These are phyloP conservation scores for Fopius arisanus DNA, from an alignment of 1,140 invertebrate species.

Conservation along the genomic window DNA sequence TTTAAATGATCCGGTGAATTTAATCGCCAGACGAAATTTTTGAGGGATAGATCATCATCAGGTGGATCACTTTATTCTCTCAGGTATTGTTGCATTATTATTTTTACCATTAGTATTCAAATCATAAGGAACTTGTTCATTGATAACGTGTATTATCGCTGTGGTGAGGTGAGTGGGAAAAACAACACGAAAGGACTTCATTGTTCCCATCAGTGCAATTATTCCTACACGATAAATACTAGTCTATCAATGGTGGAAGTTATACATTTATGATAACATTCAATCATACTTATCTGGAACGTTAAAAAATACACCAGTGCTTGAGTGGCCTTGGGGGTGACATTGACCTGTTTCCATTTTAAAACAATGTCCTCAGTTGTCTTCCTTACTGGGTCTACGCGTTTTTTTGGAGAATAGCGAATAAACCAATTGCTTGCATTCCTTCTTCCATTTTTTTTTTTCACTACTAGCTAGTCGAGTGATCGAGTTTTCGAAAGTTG, in stretches of 20 bases:
- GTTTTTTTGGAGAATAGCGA: too few species aligned
- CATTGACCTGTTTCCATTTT: conserved; percentile 57
- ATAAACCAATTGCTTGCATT: too few species aligned
- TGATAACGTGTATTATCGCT: background rate
- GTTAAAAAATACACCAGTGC: conserved; percentile 34
- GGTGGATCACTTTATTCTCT: too few species aligned
- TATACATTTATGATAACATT: conserved; percentile 26
- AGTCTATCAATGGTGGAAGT: background rate
- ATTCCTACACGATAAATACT: conserved; percentile 10
- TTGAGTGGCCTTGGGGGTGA: conserved; percentile 48
- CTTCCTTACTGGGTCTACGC: too few species aligned
- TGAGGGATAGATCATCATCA: background rate
- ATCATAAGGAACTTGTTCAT: background rate
- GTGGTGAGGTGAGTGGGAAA: background rate
- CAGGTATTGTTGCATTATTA: background rate
- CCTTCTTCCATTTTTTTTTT: too few species aligned
- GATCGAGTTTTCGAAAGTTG: too few species aligned
- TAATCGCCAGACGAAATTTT: background rate
- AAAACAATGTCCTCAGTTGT: conserved; percentile 36
- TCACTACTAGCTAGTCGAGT: too few species aligned
- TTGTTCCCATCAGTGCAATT: background rate
- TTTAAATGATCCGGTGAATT: too few species aligned
- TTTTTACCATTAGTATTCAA: background rate
- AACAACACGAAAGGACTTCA: background rate
- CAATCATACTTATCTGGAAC: conserved; percentile 44